Evolutionary conservation across 2,113 vertebrate genomes (phyloP), one percentile per base, ranked within the genome.

Genomic region (Trichechus manatus): DNA sequence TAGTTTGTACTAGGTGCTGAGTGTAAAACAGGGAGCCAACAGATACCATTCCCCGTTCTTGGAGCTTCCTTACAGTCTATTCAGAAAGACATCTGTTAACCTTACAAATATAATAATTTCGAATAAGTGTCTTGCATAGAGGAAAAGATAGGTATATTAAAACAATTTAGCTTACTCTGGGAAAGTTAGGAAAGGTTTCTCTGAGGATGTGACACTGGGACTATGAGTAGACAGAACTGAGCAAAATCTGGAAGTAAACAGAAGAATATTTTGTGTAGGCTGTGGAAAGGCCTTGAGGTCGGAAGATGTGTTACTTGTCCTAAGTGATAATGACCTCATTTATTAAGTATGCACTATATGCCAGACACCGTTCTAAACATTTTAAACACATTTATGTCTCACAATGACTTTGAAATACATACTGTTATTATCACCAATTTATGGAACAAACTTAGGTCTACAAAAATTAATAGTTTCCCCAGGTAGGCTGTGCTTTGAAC

Each of bases 301-400:
- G 25, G 53, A 91, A 84, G 31, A 36, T 84, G 14, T 64, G n/a
- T 87, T 39, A 63, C 89, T 74, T 86, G n/a, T 70, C 33, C 61
- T 94, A 74, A 92, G 66, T 85, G 17, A 61, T 74, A 80, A 59
- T 36, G 19, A 72, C 23, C 42, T 96, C 22, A 31, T 75, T 95
- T 85, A 59, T 66, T 50, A 81, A 61, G 11, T n/a, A 44, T 68
- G 14, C 29, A 29, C 63, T 80, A 11, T 82, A 56, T 93, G 17
- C 42, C 77, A 63, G 39, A 79, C 20, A 4, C 13, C 79, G 74
- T 75, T 50, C 47, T 64, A 77, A 63, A 22, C 29, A 87, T 75
- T 86, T 94, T 79, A 53, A 47, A 53, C 88, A 7, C 44, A 11
- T 56, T 13, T 56, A 56, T 56, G 9, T 56, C 53, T 56, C 53